These are phyloP conservation scores for Netelia fuscicornis DNA, from an alignment of 2,888 invertebrate genomes.

Conservation along the genomic window DNA sequence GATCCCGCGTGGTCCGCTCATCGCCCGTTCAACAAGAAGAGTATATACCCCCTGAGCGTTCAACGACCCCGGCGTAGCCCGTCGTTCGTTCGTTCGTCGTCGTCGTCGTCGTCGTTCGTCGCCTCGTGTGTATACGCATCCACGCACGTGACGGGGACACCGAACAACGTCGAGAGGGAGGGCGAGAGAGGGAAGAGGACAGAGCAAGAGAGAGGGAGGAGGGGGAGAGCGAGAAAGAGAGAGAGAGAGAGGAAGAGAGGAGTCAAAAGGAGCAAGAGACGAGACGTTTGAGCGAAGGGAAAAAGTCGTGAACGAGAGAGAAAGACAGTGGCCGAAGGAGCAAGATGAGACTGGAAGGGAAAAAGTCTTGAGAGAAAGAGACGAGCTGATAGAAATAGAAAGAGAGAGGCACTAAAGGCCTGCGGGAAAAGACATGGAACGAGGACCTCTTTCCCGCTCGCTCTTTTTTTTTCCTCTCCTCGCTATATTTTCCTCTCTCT, in stretches of 20 bases:
- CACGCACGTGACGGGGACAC: constrained; percentile 74
- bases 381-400: constrained; percentile 16
- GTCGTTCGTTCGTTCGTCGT: constrained; percentile 43
- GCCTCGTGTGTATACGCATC: constrained; percentile 72
- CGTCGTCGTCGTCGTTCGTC: constrained; percentile 41
- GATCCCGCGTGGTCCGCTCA: constrained; percentile 62
- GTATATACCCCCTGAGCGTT: constrained; percentile 81
- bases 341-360: constrained; percentile 37
- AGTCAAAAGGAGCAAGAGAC: constrained; percentile 57
- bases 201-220: too few species aligned
- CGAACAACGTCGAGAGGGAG: constrained; percentile 65
- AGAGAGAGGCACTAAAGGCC: constrained; percentile 27
- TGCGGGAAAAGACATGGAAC: constrained; percentile 62
- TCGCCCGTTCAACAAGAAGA: constrained; percentile 67
- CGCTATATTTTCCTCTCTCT: neutral
- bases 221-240: constrained; percentile 55
- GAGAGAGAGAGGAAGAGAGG: constrained; percentile 64
- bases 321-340: constrained; percentile 34
- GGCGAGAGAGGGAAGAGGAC: too few species aligned
- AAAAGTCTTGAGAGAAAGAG: constrained; percentile 35
- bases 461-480: constrained; percentile 11
- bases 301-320: constrained; percentile 31
- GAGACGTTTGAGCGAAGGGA: constrained; percentile 41
- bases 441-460: constrained; percentile 67
- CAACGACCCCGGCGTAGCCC: constrained; percentile 77